These are phyloP conservation scores for Nebria ingens DNA, from an alignment of 1,140 invertebrate species.

Conservation along the genomic window DNA sequence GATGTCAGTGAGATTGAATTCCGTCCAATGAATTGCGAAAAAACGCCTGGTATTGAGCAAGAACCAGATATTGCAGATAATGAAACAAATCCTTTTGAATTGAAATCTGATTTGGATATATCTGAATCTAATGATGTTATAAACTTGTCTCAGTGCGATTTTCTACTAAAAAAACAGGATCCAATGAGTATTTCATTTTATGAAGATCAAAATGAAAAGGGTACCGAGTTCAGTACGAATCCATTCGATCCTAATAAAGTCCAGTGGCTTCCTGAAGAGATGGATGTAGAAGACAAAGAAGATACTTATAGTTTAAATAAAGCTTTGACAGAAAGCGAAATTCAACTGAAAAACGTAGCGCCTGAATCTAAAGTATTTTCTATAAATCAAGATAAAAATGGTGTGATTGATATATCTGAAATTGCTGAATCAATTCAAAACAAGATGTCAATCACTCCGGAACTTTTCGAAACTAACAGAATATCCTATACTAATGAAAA, in stretches of 20 bases:
- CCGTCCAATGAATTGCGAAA: constrained; percentile 19
- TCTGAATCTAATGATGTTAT: background rate
- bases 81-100: background rate
- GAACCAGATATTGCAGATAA: background rate
- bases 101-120: background rate
- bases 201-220: constrained; percentile 48
- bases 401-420: too few relatives aligned
- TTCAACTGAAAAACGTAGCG: too few relatives aligned
- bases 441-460: too few relatives aligned
- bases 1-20: constrained; percentile 33
- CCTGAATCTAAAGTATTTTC: too few relatives aligned
- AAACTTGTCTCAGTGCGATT: background rate
- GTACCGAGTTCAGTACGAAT: constrained; percentile 36
- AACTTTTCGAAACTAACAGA: too few relatives aligned
- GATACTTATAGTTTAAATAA: too few relatives aligned
- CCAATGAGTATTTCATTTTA: constrained; percentile 61
- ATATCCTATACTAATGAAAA: too few relatives aligned
- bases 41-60: background rate
- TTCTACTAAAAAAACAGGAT: constrained; percentile 43
- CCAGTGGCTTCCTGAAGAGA: constrained; percentile 46
- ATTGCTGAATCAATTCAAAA: too few relatives aligned
- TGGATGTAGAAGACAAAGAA: too few relatives aligned
- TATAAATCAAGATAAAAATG: too few relatives aligned
- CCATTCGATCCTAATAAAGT: constrained; percentile 53
- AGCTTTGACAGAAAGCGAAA: too few relatives aligned